Percentiles rank a stretch among this genome's conserved stretches.
These are phyloP conservation scores for Microplitis deprimator DNA, from an alignment of 2,888 invertebrate genomes.

Conservation along the genomic window DNA sequence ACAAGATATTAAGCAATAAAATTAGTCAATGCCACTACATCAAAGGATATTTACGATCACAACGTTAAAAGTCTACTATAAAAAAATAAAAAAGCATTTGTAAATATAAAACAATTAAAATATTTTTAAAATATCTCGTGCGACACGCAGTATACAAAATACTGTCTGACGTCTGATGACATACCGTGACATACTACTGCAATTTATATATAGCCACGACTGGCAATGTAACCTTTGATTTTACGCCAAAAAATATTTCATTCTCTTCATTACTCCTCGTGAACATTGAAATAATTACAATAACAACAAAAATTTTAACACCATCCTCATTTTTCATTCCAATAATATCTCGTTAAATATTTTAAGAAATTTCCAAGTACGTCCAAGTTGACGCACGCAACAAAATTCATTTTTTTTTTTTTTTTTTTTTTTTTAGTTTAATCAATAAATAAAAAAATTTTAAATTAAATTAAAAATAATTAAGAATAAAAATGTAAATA, in stretches of 20 bases:
- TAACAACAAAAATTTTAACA: not conserved
- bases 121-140: constrained; percentile 50
- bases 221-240: constrained; percentile 36
- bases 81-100: constrained; percentile 41
- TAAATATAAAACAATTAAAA: constrained; percentile 63
- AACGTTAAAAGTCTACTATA: not conserved
- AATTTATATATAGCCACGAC: constrained; percentile 22
- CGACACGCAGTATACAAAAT: constrained; percentile 18
- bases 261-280: constrained; percentile 29
- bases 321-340: not conserved
- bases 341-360: not conserved
- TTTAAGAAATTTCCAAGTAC: not conserved
- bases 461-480: constrained; percentile 15
- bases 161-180: constrained; percentile 18
- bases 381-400: not conserved
- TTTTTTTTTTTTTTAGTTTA: no score
- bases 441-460: no score
- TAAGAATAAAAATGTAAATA: not conserved
- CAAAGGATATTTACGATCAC: constrained; percentile 11
- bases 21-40: constrained; percentile 24
- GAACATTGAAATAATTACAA: not conserved
- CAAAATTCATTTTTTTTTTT: not conserved
- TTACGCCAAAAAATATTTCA: constrained; percentile 32
- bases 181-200: constrained; percentile 11
- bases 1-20: constrained; percentile 22